Conservation (phyloP, 1,140 invertebrate genomes). For the Whitmania pigra region DNA sequence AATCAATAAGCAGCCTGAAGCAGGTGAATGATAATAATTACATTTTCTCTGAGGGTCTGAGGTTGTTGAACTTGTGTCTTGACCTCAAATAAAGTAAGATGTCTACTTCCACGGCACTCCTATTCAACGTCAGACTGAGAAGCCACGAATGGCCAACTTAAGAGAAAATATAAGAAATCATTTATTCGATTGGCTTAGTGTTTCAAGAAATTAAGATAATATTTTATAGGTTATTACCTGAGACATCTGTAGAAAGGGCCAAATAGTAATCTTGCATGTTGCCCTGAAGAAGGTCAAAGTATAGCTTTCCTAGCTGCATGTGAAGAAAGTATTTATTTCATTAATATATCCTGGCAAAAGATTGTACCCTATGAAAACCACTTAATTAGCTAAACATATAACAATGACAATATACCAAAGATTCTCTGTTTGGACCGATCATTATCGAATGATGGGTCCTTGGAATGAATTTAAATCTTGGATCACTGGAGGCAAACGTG, state of each 20-base stretch:
- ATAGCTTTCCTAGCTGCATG: conserved; percentile 47
- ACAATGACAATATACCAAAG: neutral
- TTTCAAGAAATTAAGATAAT: conserved; percentile 22
- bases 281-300: conserved; percentile 56
- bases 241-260: conserved; percentile 49
- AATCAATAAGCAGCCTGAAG: neutral
- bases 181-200: no score
- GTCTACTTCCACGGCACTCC: conserved; percentile 45
- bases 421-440: neutral
- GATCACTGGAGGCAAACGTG: conserved; percentile 37
- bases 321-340: no score
- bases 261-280: conserved; percentile 66
- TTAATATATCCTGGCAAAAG: no score
- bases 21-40: neutral
- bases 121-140: conserved; percentile 51
- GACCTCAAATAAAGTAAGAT: conserved; percentile 43
- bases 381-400: neutral
- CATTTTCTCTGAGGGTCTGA: conserved; percentile 31
- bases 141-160: conserved; percentile 56
- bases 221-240: no score
- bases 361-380: neutral
- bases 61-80: conserved; percentile 38
- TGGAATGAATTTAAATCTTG: conserved; percentile 37
- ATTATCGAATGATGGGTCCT: conserved; percentile 23
- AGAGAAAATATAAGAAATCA: neutral